phyloP scores from a whole-genome alignment of 1,140 invertebrate genomes.

The Ceratitis capitata region DNA sequence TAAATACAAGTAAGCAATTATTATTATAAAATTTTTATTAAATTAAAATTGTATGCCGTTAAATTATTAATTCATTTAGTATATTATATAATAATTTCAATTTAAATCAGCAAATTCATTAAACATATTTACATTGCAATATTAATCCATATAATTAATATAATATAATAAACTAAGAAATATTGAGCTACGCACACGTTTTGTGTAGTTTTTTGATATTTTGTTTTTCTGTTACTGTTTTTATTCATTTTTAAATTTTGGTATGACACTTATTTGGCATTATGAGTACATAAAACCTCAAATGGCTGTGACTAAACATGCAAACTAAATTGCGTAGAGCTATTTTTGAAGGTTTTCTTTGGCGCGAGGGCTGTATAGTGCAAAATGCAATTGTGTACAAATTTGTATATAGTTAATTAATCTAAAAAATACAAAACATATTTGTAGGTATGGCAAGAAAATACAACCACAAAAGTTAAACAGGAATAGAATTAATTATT shows the following conservation, averaged over 20 bases:
- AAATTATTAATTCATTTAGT: no score
- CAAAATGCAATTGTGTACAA: background rate
- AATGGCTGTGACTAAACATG: background rate
- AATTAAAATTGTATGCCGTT: no score
- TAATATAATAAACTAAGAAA: no score
- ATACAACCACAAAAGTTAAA: background rate
- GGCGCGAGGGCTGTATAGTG: background rate
- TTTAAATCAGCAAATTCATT: no score
- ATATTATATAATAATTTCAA: no score
- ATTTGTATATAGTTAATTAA: background rate
- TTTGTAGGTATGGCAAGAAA: background rate
- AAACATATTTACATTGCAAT: no score
- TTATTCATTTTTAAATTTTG: background rate
- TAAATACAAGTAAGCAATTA: no score
- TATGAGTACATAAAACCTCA: background rate
- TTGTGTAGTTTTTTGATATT: background rate
- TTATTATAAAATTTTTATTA: no score
- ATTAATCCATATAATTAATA: no score
- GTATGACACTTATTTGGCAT: constrained; percentile 26
- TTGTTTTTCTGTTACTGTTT: background rate
- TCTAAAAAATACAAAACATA: background rate
- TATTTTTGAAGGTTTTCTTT: constrained; percentile 30
- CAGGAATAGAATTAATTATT: no score
- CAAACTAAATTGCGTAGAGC: background rate
- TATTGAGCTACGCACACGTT: no score